phyloP scores from a whole-genome alignment of 92 coral and sea anemone species.

The Isaurus tuberculatus region DNA sequence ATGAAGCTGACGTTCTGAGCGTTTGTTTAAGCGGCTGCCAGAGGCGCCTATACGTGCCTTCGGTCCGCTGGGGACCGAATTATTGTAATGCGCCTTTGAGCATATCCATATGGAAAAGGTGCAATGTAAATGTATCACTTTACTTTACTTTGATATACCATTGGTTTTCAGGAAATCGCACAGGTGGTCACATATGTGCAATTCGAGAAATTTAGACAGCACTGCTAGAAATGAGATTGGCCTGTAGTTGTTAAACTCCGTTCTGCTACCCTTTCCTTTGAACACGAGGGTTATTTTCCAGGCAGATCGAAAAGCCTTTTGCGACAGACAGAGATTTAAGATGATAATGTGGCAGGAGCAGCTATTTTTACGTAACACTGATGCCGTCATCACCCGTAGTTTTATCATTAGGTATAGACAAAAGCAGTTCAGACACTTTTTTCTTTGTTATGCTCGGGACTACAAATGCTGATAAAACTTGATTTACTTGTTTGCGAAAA shows the following conservation, averaged over 20 bases:
- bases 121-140: too few species aligned
- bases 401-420: slow-evolving; percentile 58
- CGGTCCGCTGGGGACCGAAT: too few species aligned
- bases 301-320: slow-evolving; percentile 9
- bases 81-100: too few species aligned
- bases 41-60: too few species aligned
- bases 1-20: too few species aligned
- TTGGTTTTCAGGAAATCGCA: too few species aligned
- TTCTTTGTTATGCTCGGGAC: slow-evolving; percentile 44
- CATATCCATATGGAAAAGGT: too few species aligned
- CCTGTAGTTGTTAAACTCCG: background rate
- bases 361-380: slow-evolving; percentile 53
- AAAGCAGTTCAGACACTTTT: slow-evolving; percentile 29
- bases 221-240: background rate
- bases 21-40: too few species aligned
- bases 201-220: too few species aligned
- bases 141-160: too few species aligned
- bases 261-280: background rate
- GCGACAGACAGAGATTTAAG: slow-evolving; percentile 47
- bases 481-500: slow-evolving; percentile 32
- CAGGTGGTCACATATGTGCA: too few species aligned
- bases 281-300: background rate
- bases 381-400: slow-evolving; percentile 64
- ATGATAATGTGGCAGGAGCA: slow-evolving; percentile 59
- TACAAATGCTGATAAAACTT: slow-evolving; percentile 15